Base-by-base conservation (phyloP, 2,113 vertebrate genomes). In the Macquaria ambigua region DNA sequence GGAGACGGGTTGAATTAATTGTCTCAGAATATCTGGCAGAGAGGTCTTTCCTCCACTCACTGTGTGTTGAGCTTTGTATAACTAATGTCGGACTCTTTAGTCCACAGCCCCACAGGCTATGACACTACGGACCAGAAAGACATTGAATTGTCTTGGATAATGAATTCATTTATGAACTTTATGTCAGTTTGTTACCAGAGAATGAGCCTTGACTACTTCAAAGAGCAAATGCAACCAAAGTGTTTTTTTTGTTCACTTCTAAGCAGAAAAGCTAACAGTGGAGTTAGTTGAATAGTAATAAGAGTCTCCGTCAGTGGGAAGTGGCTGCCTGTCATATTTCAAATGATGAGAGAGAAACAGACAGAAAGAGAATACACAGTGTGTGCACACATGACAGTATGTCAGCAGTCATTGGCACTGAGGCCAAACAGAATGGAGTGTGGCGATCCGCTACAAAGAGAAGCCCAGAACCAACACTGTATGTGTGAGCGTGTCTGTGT, bases 1-100 rank as follows among this genome's bases (percentile, higher is more conserved):
- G 70, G 59, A 85, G 82, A 78, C 23, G 6, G 77, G 70, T 76
- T 77, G 89, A 87, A 92, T 90, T 90, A 90, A 93, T 92, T 89
- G 77, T 86, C 83, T 73, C 43, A 9, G 70, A 67, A 71, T 72
- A 61, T 82, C 71, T 69, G 46, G 52, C 70, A 64, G 58, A 70
- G 56, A 81, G n/a, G 41, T 72, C 78, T 77, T 48, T 70, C 56
- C 66, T 91, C 28, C 37, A 48, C 80, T 76, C 64, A n/a, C 79
- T 37, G 73, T 61, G 39, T 73, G 81, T 48, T 87, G 67, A 93
- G 91, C 87, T 93, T 89, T 86, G 18, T 83, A 70, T 69, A 88
- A 89, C 76, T 85, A 76, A 74, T 81, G 71, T 87, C 62, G 62
- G 90, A 89, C 77, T 85, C 66, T 82, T 77, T 77, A 77, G 70